These are phyloP conservation scores for Monarcha castaneiventris DNA, from an alignment of 2,113 vertebrate genomes.

Conservation along the genomic window DNA sequence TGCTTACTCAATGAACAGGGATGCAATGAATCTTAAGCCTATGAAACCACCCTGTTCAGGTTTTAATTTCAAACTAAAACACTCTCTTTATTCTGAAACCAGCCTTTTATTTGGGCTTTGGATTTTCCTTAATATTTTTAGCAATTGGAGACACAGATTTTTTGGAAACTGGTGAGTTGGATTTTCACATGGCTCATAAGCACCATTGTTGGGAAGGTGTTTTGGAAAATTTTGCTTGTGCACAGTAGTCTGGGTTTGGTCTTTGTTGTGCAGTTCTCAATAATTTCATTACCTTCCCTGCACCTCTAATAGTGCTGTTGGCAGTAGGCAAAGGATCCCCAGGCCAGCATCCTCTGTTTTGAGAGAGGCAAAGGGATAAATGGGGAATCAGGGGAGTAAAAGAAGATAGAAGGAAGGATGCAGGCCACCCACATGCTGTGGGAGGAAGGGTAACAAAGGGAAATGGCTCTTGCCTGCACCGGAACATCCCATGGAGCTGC, in stretches of 20 bases:
- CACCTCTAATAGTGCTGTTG: not conserved
- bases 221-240: not conserved
- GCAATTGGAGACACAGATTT: not conserved
- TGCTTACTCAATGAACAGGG: not conserved
- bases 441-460: not conserved
- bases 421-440: fast-evolving
- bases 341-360: not conserved
- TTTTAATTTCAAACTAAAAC: not conserved
- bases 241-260: fast-evolving
- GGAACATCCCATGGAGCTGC: not conserved
- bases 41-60: not conserved
- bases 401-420: not conserved
- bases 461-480: not conserved
- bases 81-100: not conserved
- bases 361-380: not conserved
- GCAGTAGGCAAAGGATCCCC: fast-evolving
- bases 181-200: not conserved
- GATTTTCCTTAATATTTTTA: not conserved
- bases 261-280: not conserved
- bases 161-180: not conserved
- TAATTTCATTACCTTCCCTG: not conserved
- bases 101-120: not conserved
- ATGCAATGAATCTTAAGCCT: not conserved
- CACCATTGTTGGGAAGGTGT: not conserved
- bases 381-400: not conserved